A percentile compares a stretch with the other conserved stretches of the same genome.
Conservation (phyloP, 2,797 vertebrate species). For the Erpetoichthys calabaricus region DNA sequence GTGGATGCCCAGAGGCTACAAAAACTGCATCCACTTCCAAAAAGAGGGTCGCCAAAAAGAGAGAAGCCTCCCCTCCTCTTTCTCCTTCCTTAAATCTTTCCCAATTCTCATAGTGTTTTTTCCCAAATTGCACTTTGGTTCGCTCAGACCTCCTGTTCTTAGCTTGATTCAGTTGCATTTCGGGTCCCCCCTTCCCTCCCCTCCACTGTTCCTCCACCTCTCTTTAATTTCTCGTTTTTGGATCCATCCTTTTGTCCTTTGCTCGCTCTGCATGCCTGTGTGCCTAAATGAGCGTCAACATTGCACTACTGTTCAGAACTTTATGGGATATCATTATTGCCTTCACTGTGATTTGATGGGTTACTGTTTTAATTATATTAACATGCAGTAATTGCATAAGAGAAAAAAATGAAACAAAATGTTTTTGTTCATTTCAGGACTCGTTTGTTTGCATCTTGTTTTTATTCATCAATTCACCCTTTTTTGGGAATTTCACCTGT, state of each 20-base stretch:
- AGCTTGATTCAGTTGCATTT: not conserved
- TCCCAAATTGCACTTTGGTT: not conserved
- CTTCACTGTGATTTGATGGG: constrained; percentile 17
- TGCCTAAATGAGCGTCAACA: constrained; percentile 6
- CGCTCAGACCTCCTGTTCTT: not conserved
- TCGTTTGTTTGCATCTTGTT: constrained; percentile 1
- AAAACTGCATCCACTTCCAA: not conserved
- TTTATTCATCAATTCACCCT: not conserved
- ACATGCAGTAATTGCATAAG: not conserved
- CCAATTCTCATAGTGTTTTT: too few relatives aligned
- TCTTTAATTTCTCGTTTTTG: not conserved
- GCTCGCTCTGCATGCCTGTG: constrained; percentile 3
- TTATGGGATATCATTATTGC: constrained; percentile 19
- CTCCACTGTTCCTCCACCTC: not conserved
- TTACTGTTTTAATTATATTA: constrained; percentile 1
- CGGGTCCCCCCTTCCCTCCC: not conserved
- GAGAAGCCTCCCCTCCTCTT: constrained; percentile 5
- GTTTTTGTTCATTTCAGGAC: constrained; percentile 1
- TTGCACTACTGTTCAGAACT: constrained; percentile 18
- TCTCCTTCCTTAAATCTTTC: constrained; percentile 5
- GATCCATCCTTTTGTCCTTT: constrained; percentile 7
- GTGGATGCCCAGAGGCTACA: not conserved
- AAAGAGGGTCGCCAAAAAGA: constrained; percentile 7
- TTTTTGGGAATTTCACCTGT: too few relatives aligned
- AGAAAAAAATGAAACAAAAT: too few relatives aligned